Evolutionary conservation across 1,140 invertebrate genomes (phyloP), one percentile per base, ranked within the genome.

Genomic region (Belonocnema kinseyi): DNA sequence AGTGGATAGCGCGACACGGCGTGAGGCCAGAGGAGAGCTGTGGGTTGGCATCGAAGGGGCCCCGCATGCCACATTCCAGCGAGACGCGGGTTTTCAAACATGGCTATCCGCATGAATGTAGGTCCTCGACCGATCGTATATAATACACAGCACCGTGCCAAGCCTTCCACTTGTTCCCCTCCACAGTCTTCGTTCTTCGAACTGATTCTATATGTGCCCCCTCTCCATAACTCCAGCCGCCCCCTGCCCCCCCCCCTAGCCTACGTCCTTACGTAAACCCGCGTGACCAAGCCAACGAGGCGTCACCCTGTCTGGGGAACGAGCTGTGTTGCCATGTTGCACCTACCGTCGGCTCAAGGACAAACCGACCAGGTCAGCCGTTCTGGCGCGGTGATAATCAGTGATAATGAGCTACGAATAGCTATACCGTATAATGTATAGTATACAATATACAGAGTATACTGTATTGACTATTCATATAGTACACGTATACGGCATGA

Each of bases 271-370:
- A 76, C 84, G 75, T 74, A 89, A 94, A 94, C 94, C 94, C 94
- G 94, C 92, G 92, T 92, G 94, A 93, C 94, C 94, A 93, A 93
- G 93, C 92, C 92, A 90, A 91, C 92, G 89, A 94, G 95, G 95
- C 95, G 95, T 96, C 95, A 96, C 95, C 95, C 94, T 96, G 95
- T 96, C 95, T 96, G 95, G 88, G 90, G 88, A 87, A 85, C 82
- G 79, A 81, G 82, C 88, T 77, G 76, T 90, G 95, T 95, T 96
- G 95, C 93, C 95, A 92, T 85, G 87, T 92, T 85, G 83, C 78
- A 83, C 83, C 85, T 86, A 86, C 85, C 85, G 87, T 87, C 83
- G 85, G 83, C 89, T 87, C 90, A 91, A 91, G 90, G 90, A 91
- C 90, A 91, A 90, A 90, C 84, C 88, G 85, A 87, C 80, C 83